phyloP scores from a whole-genome alignment of 2,113 vertebrate species.

The Notechis scutatus region DNA sequence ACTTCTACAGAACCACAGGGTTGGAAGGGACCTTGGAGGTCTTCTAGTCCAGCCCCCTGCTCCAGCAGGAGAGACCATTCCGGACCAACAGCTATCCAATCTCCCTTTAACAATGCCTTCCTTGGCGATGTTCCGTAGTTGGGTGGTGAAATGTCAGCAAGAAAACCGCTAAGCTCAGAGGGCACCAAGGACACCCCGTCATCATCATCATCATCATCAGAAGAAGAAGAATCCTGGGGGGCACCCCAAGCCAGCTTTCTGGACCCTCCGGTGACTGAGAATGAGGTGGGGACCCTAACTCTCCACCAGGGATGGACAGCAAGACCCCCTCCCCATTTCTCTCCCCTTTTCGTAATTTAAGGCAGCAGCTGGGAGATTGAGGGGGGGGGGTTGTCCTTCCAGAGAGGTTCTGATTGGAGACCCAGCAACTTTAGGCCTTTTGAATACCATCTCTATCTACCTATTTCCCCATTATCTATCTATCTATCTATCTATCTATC shows the following conservation, averaged over 20 bases:
- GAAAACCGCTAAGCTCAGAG: not conserved
- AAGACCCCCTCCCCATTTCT: too few species aligned
- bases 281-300: not conserved
- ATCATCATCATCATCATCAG: too few species aligned
- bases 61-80: not conserved
- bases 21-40: not conserved
- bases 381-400: too few species aligned
- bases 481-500: too few species aligned
- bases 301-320: not conserved
- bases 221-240: not conserved
- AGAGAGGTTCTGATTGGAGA: too few species aligned
- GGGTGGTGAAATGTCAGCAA: not conserved
- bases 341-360: too few species aligned
- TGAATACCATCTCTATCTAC: too few species aligned
- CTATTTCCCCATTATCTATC: too few species aligned
- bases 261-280: not conserved
- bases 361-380: too few species aligned
- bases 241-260: not conserved
- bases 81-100: not conserved
- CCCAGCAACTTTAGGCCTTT: too few species aligned
- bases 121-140: fast-evolving
- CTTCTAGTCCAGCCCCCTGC: not conserved
- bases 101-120: not conserved
- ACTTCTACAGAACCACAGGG: not conserved
- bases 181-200: not conserved